phyloP scores from a whole-genome alignment of 2,888 invertebrate species.

The Acanthopleura granulata region DNA sequence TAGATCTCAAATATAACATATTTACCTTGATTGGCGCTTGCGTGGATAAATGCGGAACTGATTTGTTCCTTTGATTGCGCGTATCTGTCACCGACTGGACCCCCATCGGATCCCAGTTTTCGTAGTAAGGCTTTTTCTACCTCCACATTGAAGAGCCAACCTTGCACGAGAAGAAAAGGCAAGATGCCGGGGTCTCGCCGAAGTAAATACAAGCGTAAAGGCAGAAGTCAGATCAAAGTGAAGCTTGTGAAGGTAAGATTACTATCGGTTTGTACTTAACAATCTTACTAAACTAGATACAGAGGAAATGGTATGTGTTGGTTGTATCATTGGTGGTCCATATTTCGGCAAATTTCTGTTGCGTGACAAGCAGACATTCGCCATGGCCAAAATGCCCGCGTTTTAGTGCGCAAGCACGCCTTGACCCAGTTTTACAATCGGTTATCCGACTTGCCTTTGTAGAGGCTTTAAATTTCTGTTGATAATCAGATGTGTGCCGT shows the following conservation, averaged over 20 bases:
- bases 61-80: neutral
- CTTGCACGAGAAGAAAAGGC: neutral
- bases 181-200: slow-evolving; percentile 7
- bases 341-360: neutral
- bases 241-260: neutral
- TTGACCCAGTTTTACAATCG: no score
- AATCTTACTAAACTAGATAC: neutral
- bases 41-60: no score
- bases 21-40: no score
- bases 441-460: no score
- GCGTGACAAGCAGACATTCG: neutral
- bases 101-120: slow-evolving; percentile 2
- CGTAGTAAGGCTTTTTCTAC: neutral
- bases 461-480: no score
- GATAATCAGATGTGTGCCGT: no score
- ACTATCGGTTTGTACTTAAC: neutral
- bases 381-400: neutral
- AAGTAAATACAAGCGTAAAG: neutral
- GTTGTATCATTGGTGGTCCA: slow-evolving; percentile 12
- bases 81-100: neutral
- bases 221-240: neutral
- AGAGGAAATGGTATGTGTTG: neutral
- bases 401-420: no score
- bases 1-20: no score
- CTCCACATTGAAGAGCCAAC: neutral